These are phyloP conservation scores for Xylophagus ater DNA, from an alignment of 2,888 invertebrate genomes.

Conservation along the genomic window DNA sequence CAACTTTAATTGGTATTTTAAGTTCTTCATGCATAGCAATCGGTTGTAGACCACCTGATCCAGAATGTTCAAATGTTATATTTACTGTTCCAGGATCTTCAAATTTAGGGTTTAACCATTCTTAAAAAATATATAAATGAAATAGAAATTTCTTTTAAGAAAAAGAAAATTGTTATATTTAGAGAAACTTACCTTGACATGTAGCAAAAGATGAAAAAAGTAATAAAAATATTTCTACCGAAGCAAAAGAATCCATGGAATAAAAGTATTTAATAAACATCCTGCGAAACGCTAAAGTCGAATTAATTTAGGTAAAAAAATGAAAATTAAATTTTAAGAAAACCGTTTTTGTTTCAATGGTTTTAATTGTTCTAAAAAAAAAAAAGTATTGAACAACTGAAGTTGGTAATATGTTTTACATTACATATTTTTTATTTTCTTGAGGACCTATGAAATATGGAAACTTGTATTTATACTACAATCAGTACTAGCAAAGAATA, in stretches of 20 bases:
- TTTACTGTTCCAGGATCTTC: slow-evolving; percentile 16
- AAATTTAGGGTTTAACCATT: slow-evolving; percentile 21
- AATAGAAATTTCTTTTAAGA: too few species aligned
- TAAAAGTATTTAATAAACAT: slow-evolving; percentile 1
- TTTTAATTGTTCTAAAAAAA: too few species aligned
- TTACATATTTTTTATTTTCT: too few species aligned
- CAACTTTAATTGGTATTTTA: slow-evolving; percentile 20
- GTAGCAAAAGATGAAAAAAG: background rate
- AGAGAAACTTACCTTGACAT: slow-evolving; percentile 7
- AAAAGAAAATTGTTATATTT: background rate
- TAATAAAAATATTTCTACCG: slow-evolving; percentile 5
- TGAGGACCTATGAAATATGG: too few species aligned
- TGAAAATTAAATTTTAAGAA: background rate
- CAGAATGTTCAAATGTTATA: slow-evolving; percentile 15
- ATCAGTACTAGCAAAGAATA: too few species aligned
- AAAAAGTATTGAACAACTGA: too few species aligned
- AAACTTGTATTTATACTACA: too few species aligned
- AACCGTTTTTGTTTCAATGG: too few species aligned
- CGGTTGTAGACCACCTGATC: slow-evolving; percentile 2
- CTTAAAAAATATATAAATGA: slow-evolving; percentile 1
- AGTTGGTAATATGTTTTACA: too few species aligned
- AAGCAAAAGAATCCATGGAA: slow-evolving; percentile 7
- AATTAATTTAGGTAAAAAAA: background rate
- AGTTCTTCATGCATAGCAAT: slow-evolving; percentile 23
- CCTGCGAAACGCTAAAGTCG: background rate